Evolutionary conservation across 1,140 invertebrate genomes (phyloP), one percentile per base, ranked within the genome.

Genomic region (Drosophila orena): DNA sequence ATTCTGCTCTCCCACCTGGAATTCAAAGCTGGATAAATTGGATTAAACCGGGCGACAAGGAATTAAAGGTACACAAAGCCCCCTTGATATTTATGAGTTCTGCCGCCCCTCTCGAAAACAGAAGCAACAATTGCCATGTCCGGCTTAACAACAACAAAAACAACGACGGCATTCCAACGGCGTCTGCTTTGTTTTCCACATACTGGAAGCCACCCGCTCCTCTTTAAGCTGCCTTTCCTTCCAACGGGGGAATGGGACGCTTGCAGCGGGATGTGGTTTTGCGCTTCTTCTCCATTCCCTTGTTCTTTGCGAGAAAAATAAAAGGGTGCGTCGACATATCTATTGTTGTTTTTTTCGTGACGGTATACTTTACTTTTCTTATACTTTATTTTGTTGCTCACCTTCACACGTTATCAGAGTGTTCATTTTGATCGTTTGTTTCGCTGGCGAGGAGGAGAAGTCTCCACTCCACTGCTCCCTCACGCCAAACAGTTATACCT

Each of bases 271-370:
- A 88, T 89, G 83, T 89, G 84, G 84, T 80, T 88, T 84, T 83
- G 81, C 76, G 79, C 76, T 71, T 86, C 65, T 69, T 62, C 71
- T 76, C 47, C 53, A 66, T 52, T 52, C 30, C 54, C 43, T 58
- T 20, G 17, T 57, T 76, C 64, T 68, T 35, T 34, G 46, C 38
- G 20, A 53, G 60, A 68, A 88, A 83, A 88, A 84, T 77, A 88
- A 89, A 89, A 88, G 84, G 84, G 84, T 88, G 84, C 84, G 79
- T 77, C 79, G 76, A 79, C 83, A 86, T 81, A 85, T 62, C 44
- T 72, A 83, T 65, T 84, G 65, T 79, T 62, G 62, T 73, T 68
- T 62, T 73, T 53, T 35, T 59, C 27, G 72, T 72, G 55, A 55
- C 37, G 64, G 44, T 68, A 78, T 62, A 24, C 24, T 24, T 24